phyloP scores from a whole-genome alignment of 2,797 vertebrate genomes.

The Cyclura pinguis region DNA sequence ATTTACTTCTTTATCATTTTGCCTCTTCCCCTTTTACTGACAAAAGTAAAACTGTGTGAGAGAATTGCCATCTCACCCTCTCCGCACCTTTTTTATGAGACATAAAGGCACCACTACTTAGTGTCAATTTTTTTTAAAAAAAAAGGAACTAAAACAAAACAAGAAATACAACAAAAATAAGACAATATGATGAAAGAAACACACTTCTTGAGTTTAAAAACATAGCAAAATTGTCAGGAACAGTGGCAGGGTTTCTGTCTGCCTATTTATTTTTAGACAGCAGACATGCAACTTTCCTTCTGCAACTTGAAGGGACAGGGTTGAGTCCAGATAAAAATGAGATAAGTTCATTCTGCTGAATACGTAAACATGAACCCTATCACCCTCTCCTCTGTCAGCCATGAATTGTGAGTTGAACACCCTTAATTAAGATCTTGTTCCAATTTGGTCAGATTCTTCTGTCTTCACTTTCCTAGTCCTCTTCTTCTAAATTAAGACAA shows the following conservation, averaged over 20 bases:
- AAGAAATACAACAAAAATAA: neutral
- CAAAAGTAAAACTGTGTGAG: neutral
- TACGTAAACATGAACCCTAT: neutral
- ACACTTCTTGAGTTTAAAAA: neutral
- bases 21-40: too few species aligned
- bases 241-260: neutral
- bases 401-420: constrained; percentile 34
- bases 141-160: neutral
- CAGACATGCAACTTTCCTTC: neutral
- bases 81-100: neutral
- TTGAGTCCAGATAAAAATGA: neutral
- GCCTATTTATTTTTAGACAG: neutral
- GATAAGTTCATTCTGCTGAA: neutral
- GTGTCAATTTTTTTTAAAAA: neutral
- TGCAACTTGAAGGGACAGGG: neutral
- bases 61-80: neutral
- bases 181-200: neutral
- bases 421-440: constrained; percentile 68
- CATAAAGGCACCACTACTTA: neutral
- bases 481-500: constrained; percentile 75
- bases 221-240: neutral
- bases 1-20: neutral
- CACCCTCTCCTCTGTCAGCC: constrained; percentile 51
- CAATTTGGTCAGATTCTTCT: constrained; percentile 61
- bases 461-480: constrained; percentile 57